phyloP scores from a whole-genome alignment of 1,140 invertebrate species.

The Copidosoma floridanum region DNA sequence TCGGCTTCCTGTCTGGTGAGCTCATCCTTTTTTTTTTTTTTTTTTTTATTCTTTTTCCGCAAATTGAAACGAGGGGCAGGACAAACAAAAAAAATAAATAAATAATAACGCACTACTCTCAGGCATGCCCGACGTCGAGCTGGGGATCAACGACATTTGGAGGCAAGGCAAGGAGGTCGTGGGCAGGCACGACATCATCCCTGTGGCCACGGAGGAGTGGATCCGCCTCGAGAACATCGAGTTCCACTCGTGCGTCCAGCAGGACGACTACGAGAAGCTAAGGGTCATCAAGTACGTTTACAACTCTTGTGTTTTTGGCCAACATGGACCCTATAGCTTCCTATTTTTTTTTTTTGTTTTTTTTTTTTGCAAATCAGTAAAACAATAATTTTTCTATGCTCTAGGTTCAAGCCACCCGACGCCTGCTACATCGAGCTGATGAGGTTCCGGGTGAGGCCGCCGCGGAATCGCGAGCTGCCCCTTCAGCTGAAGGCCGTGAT shows the following conservation, averaged over 20 bases:
- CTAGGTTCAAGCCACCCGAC: conserved; percentile 98
- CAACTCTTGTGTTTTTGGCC: background rate
- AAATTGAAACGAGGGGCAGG: background rate
- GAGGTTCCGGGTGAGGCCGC: conserved; percentile 93
- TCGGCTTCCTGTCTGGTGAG: conserved; percentile 83
- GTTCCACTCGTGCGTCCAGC: conserved; percentile 92
- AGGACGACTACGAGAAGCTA: conserved; percentile 86
- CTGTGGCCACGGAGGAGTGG: conserved; percentile 99
- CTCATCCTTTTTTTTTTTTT: conserved; percentile 4
- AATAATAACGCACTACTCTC: conserved; percentile 9
- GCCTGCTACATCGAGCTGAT: conserved; percentile 97
- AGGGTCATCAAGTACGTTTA: conserved; percentile 82
- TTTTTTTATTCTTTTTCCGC: background rate
- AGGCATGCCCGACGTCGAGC: conserved; percentile 93
- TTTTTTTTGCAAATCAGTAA: conserved; percentile 12
- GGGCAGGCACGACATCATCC: conserved; percentile 97
- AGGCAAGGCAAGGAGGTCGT: conserved; percentile 98
- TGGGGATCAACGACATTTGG: conserved; percentile 96
- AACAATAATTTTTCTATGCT: too few relatives aligned
- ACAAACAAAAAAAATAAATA: background rate
- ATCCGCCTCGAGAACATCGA: conserved; percentile 92
- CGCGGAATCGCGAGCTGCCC: conserved; percentile 94
- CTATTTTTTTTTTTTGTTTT: background rate
- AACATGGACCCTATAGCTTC: too few relatives aligned
- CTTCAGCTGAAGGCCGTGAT: conserved; percentile 88